Evolutionary conservation across 2,797 vertebrate genomes (phyloP).

Genomic region (Vespertilio murinus): DNA sequence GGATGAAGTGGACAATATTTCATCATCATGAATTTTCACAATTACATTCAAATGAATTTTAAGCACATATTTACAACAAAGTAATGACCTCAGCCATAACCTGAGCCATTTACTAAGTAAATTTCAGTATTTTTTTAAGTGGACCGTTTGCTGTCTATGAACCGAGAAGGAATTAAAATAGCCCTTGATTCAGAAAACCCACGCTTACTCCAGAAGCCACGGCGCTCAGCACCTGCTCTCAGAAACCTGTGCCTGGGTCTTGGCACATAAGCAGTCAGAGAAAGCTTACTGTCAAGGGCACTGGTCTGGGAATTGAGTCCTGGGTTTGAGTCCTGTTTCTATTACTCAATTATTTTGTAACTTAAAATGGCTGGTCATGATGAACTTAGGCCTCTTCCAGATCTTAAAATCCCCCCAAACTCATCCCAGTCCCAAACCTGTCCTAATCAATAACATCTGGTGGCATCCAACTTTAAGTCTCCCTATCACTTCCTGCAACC

Average conservation of each 20-base stretch:
- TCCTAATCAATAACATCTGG: background rate
- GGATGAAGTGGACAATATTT: background rate
- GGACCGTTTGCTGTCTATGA: background rate
- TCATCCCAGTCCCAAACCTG: background rate
- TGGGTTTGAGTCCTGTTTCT: background rate
- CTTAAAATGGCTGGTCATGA: background rate
- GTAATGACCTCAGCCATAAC: background rate
- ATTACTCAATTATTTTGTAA: background rate
- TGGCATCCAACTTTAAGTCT: background rate
- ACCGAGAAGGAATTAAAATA: constrained; percentile 16
- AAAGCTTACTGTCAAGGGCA: background rate
- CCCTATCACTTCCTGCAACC: background rate
- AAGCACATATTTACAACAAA: background rate
- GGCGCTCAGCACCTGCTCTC: background rate
- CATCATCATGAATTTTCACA: constrained; percentile 21
- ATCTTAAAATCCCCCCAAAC: background rate
- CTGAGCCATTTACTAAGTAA: background rate
- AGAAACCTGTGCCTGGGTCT: background rate
- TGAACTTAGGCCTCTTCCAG: background rate
- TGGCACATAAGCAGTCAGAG: background rate
- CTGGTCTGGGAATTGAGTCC: background rate
- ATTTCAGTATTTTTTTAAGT: background rate
- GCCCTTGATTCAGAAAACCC: background rate
- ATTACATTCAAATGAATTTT: background rate
- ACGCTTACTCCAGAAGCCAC: background rate